These are phyloP conservation scores for Hapalemur alaotrensis DNA, from an alignment of 2,797 vertebrate genomes.

Conservation along the genomic window DNA sequence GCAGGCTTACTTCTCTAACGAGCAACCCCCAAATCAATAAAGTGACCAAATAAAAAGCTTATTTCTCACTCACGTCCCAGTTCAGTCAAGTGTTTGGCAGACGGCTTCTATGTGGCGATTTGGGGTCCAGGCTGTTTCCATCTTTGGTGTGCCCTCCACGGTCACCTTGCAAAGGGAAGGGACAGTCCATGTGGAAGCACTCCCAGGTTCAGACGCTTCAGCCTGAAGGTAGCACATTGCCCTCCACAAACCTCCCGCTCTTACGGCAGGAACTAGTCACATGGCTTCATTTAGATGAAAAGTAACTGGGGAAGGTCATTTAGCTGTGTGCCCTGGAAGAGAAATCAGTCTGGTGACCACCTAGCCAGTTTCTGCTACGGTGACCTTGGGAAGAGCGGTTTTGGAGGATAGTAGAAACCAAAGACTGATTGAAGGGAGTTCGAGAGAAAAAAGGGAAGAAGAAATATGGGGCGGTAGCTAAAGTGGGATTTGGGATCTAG, in stretches of 20 bases:
- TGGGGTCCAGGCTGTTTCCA: not conserved
- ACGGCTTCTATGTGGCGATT: not conserved
- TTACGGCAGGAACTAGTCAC: not conserved
- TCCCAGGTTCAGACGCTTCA: not conserved
- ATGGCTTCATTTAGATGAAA: not conserved
- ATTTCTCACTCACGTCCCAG: not conserved
- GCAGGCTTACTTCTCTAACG: not conserved
- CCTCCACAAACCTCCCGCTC: not conserved
- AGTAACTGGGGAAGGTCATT: not conserved
- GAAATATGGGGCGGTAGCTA: not conserved
- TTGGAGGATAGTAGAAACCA: not conserved
- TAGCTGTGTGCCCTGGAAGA: not conserved
- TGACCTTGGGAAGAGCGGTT: not conserved
- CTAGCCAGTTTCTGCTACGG: not conserved
- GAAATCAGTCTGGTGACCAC: not conserved
- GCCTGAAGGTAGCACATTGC: not conserved
- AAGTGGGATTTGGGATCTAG: not conserved
- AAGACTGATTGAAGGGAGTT: not conserved
- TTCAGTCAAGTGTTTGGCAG: not conserved
- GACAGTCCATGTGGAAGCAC: accelerated
- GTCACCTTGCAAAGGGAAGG: not conserved
- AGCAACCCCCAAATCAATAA: not conserved
- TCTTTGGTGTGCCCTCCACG: not conserved
- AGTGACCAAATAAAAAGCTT: not conserved
- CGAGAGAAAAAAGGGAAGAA: not conserved